These are phyloP conservation scores for Sinocyclocheilus grahami DNA, from an alignment of 2,113 vertebrate species.

Conservation along the genomic window DNA sequence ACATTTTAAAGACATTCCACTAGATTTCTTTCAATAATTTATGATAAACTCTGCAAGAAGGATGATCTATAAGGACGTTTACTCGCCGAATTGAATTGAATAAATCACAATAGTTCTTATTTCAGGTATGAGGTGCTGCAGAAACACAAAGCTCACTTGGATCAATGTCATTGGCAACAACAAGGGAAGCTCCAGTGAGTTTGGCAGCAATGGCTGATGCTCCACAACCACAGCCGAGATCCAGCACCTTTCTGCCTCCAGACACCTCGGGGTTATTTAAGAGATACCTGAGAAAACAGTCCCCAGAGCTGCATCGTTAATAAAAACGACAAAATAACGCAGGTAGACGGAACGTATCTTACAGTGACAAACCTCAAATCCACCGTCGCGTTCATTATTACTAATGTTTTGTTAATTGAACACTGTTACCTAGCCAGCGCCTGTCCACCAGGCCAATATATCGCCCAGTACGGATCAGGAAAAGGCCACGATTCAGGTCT, in stretches of 20 bases:
- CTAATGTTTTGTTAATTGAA: not conserved
- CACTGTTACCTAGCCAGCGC: slow-evolving; percentile 83
- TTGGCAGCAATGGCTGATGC: slow-evolving; percentile 88
- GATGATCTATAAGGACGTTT: too few relatives aligned
- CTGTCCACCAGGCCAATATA: slow-evolving; percentile 97
- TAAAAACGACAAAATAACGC: not conserved
- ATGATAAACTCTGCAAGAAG: too few relatives aligned
- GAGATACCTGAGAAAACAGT: slow-evolving; percentile 77
- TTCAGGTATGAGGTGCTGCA: not conserved
- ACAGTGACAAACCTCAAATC: not conserved
- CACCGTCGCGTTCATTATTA: not conserved
- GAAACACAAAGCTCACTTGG: slow-evolving; percentile 71
- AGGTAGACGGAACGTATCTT: not conserved
- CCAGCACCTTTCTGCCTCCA: slow-evolving; percentile 78
- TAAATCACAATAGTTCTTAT: not conserved
- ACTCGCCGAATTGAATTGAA: not conserved
- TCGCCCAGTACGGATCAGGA: slow-evolving; percentile 89
- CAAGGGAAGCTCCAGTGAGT: slow-evolving; percentile 80
- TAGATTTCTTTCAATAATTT: too few relatives aligned
- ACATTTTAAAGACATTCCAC: too few relatives aligned
- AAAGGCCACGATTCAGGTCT: slow-evolving; percentile 90
- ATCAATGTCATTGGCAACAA: slow-evolving; percentile 91
- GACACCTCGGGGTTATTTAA: slow-evolving; percentile 83
- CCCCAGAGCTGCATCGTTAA: not conserved
- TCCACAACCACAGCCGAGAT: slow-evolving; percentile 93